phyloP scores from a whole-genome alignment of 2,113 vertebrate species.

The Tachysurus vachellii region DNA sequence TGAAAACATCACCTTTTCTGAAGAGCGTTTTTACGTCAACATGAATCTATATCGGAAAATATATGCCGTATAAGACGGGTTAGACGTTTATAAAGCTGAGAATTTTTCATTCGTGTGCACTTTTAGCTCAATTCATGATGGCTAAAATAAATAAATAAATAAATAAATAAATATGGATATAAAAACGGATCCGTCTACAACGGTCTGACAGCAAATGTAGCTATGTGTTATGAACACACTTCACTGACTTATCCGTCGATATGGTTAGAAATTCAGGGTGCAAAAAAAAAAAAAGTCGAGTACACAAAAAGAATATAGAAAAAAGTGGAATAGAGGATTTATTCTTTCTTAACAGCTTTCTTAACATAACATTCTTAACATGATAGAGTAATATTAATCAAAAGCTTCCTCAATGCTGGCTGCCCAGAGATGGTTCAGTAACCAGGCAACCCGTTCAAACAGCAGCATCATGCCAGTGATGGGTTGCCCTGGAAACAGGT shows the following conservation, averaged over 20 bases:
- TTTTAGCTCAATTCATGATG: not conserved
- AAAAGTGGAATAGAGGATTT: not conserved
- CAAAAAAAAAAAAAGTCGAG: not conserved
- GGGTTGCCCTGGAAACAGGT: conserved; percentile 57
- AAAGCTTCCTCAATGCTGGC: conserved; percentile 7
- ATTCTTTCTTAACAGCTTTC: not conserved
- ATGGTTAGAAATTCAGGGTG: not conserved
- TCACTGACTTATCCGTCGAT: not conserved
- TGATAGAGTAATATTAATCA: conserved; percentile 42
- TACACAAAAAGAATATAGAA: not conserved
- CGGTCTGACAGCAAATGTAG: not conserved
- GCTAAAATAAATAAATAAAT: not conserved
- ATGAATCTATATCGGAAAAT: not conserved
- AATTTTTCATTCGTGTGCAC: not conserved
- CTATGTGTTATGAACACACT: not conserved
- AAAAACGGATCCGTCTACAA: not conserved
- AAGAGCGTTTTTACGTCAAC: not conserved
- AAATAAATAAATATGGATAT: not conserved
- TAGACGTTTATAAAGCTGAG: not conserved
- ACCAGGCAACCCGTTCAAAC: conserved; percentile 51
- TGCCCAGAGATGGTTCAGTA: conserved; percentile 45
- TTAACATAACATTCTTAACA: conserved; percentile 14
- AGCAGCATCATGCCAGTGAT: conserved; percentile 39
- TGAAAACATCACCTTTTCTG: too few relatives aligned
- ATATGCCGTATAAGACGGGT: not conserved